Evolutionary conservation across 2,113 vertebrate genomes (phyloP).

Genomic region (Hassar affinis): DNA sequence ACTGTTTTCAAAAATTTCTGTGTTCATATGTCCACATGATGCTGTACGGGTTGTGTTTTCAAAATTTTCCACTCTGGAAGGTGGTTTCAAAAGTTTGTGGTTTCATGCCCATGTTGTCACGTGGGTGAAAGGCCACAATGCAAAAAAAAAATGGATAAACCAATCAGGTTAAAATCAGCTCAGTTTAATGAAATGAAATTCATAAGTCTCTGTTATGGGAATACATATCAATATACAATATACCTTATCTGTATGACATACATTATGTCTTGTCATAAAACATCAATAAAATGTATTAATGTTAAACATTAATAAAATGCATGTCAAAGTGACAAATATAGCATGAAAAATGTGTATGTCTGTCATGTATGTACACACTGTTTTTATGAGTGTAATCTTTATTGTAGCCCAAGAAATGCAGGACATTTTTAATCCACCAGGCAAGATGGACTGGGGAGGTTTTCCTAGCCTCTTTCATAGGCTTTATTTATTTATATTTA

Average conservation of each 20-base stretch:
- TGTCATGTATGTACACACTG: too few relatives aligned
- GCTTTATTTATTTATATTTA: conserved; percentile 44
- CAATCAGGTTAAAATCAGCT: not conserved
- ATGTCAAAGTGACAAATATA: not conserved
- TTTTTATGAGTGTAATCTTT: conserved; percentile 46
- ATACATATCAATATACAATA: not conserved
- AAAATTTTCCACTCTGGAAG: too few relatives aligned
- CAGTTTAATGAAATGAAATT: not conserved
- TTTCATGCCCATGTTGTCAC: too few relatives aligned
- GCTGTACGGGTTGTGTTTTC: too few relatives aligned
- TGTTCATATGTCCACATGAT: too few relatives aligned
- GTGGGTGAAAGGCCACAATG: too few relatives aligned
- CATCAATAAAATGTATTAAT: not conserved
- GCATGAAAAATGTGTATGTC: too few relatives aligned
- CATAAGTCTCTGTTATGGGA: not conserved
- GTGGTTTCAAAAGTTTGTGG: too few relatives aligned
- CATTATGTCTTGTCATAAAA: not conserved
- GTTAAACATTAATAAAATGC: not conserved
- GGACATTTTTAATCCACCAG: conserved; percentile 66
- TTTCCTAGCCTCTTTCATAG: conserved; percentile 52
- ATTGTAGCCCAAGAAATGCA: conserved; percentile 64
- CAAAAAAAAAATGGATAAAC: not conserved
- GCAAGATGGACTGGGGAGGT: conserved; percentile 60
- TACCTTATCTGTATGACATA: not conserved
- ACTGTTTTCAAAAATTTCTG: too few relatives aligned